Evolutionary conservation across 1,140 invertebrate genomes (phyloP).

Genomic region (Sarcophaga peregrina): DNA sequence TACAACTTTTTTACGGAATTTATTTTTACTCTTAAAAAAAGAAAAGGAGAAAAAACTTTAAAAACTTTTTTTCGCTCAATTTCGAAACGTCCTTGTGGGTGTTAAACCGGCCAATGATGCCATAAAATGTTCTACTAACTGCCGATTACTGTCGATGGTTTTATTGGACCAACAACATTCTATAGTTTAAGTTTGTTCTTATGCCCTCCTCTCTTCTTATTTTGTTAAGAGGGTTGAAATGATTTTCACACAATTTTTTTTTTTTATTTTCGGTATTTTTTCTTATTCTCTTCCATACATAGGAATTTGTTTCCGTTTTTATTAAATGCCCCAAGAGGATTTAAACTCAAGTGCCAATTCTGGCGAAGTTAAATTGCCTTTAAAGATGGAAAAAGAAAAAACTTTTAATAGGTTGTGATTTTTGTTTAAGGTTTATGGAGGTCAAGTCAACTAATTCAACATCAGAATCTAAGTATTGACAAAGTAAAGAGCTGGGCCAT

Average conservation of each 20-base stretch:
- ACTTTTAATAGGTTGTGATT: constrained; percentile 12
- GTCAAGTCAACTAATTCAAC: too few species aligned
- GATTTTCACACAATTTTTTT: not conserved
- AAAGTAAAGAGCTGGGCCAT: too few species aligned
- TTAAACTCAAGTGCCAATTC: not conserved
- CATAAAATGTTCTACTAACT: constrained; percentile 46
- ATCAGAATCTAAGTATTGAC: too few species aligned
- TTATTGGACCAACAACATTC: not conserved
- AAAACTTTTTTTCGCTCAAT: not conserved
- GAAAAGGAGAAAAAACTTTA: not conserved
- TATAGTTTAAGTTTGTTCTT: not conserved
- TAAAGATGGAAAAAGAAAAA: not conserved
- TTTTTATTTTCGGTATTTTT: not conserved
- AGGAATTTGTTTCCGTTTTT: not conserved
- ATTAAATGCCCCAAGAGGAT: not conserved
- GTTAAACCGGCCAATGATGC: constrained; percentile 47
- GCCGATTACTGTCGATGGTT: constrained; percentile 36
- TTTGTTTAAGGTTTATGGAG: not conserved
- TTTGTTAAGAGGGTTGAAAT: not conserved
- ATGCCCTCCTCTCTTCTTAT: not conserved
- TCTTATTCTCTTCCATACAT: not conserved
- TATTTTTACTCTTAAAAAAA: not conserved
- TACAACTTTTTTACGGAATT: not conserved
- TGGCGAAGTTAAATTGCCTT: constrained; percentile 1
- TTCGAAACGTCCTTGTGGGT: constrained; percentile 39